Conservation (phyloP, 2,113 vertebrate species). For the Hemiprocne comata region DNA sequence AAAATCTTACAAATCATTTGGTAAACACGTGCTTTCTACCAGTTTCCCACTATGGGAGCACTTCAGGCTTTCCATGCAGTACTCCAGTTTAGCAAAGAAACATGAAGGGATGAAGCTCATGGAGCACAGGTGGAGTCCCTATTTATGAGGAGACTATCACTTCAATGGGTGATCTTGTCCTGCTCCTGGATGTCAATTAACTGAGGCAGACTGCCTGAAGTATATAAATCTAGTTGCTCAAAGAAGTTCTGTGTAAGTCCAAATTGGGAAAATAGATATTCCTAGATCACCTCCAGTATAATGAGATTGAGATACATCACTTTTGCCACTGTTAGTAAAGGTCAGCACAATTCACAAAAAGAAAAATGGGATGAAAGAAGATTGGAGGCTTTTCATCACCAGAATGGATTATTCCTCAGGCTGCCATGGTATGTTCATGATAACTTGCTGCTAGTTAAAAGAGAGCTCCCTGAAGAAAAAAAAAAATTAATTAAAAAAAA, state of each 20-base stretch:
- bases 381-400: not conserved
- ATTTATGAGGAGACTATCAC: not conserved
- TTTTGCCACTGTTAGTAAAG: not conserved
- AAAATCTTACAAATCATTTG: not conserved
- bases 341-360: not conserved
- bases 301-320: not conserved
- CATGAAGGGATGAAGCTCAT: not conserved
- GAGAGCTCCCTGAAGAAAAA: too few relatives aligned
- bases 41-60: not conserved
- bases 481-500: too few relatives aligned
- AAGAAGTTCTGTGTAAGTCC: not conserved
- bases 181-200: not conserved
- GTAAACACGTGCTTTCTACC: not conserved
- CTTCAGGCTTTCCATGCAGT: accelerated
- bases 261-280: not conserved
- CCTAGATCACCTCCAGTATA: not conserved
- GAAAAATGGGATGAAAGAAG: not conserved
- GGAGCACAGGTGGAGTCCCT: too few relatives aligned
- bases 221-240: not conserved
- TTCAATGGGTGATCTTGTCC: not conserved
- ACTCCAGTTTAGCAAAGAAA: not conserved
- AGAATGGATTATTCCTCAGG: not conserved
- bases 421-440: not conserved
- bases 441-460: too few relatives aligned
- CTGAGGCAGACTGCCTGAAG: not conserved